Conservation (phyloP, 2,797 vertebrate genomes). For the Luscinia luscinia region DNA sequence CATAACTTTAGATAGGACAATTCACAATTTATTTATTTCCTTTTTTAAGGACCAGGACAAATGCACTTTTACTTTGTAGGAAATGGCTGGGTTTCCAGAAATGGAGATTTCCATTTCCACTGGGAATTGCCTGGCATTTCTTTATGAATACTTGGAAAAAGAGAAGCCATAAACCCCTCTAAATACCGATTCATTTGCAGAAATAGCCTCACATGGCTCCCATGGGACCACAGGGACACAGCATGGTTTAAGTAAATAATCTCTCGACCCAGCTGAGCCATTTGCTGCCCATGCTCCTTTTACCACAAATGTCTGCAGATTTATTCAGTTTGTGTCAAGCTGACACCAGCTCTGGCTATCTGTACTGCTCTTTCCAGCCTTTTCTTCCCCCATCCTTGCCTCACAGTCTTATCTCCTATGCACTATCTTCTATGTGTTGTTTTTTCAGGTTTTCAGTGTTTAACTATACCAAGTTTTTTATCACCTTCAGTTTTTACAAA, state of each 20-base stretch:
- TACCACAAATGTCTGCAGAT: neutral
- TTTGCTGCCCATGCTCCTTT: neutral
- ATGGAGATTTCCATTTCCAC: neutral
- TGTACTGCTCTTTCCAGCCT: neutral
- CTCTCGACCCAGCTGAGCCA: neutral
- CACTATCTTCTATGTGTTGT: neutral
- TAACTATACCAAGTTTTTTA: neutral
- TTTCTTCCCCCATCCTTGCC: neutral
- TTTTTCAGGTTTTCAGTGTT: neutral
- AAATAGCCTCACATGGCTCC: neutral
- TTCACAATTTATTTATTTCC: neutral
- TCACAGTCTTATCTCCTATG: neutral
- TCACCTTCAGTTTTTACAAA: neutral
- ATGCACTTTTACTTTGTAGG: neutral
- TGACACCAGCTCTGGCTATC: neutral
- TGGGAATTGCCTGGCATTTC: neutral
- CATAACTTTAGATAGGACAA: neutral
- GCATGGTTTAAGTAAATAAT: neutral
- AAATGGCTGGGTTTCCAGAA: neutral
- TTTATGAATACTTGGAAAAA: neutral
- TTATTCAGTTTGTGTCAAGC: neutral
- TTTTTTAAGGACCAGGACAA: neutral
- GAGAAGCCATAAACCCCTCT: neutral
- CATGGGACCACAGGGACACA: neutral
- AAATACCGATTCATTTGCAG: slow-evolving; percentile 6